Evolutionary conservation across 2,113 vertebrate species (phyloP).

Genomic region (Pongo abelii): DNA sequence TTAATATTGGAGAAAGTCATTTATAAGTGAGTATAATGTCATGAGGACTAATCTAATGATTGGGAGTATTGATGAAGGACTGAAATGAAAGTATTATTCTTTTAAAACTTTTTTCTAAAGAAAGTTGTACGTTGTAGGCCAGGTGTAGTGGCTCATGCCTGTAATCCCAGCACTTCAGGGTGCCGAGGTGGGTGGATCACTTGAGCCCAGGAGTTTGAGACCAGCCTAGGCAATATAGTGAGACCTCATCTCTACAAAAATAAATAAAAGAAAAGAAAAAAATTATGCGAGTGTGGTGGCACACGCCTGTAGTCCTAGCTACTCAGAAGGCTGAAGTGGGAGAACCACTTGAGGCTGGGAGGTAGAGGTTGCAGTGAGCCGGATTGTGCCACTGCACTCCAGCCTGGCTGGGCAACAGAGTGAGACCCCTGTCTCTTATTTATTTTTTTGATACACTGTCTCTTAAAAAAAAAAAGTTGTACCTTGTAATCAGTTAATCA

Average conservation of each 20-base stretch:
- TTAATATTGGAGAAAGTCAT: constrained; percentile 44
- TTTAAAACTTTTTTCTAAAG: constrained; percentile 26
- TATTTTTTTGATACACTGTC: too few species aligned
- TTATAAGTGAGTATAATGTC: constrained; percentile 11
- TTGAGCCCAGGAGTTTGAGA: neutral
- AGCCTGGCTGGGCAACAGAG: neutral
- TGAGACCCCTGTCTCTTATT: neutral
- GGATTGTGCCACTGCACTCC: neutral
- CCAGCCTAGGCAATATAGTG: neutral
- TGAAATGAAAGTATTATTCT: neutral
- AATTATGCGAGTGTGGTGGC: neutral
- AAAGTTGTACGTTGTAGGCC: neutral
- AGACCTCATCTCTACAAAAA: neutral
- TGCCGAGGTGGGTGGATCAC: neutral
- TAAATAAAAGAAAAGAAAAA: neutral
- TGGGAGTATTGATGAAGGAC: neutral
- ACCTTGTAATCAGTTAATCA: neutral
- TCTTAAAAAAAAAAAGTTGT: neutral
- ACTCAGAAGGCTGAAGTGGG: neutral
- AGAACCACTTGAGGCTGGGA: neutral
- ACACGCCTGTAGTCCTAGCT: neutral
- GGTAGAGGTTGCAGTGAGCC: neutral
- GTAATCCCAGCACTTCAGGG: neutral
- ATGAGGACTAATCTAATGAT: constrained; percentile 12
- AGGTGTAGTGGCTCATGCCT: neutral